These are phyloP conservation scores for Plecturocebus donacophilus DNA, from an alignment of 2,113 vertebrate genomes.

Conservation along the genomic window DNA sequence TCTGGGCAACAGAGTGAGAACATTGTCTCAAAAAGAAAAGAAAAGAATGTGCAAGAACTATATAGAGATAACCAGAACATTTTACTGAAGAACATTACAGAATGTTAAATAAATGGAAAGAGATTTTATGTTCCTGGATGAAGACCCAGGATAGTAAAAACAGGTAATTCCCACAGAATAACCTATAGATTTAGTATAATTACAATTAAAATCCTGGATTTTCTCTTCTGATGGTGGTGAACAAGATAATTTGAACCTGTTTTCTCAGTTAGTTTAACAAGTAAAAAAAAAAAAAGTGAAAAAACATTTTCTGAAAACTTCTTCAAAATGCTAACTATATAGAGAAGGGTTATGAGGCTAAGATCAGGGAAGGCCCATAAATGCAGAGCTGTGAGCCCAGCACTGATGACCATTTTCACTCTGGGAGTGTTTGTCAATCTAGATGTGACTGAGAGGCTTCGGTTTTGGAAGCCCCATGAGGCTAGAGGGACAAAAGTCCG, in stretches of 20 bases:
- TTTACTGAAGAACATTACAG: background rate
- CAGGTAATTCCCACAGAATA: background rate
- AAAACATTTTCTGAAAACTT: conserved; percentile 23
- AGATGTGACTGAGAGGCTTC: background rate
- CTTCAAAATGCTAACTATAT: background rate
- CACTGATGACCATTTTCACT: background rate
- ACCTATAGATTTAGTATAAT: background rate
- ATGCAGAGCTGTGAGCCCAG: background rate
- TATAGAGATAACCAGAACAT: background rate
- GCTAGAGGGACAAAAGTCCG: background rate
- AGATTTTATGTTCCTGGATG: background rate
- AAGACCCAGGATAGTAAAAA: background rate
- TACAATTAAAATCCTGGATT: background rate
- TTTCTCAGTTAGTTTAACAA: background rate
- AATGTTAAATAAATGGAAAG: background rate
- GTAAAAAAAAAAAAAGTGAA: background rate
- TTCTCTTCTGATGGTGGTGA: background rate
- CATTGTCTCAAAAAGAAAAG: too few relatives aligned
- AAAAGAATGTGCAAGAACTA: background rate
- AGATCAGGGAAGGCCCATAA: background rate
- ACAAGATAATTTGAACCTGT: background rate
- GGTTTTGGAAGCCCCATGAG: background rate
- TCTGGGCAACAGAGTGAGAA: too few relatives aligned
- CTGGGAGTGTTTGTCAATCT: background rate
- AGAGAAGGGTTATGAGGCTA: background rate